These are phyloP conservation scores for Tanytarsus gracilentus DNA, from an alignment of 2,888 invertebrate genomes.

Conservation along the genomic window DNA sequence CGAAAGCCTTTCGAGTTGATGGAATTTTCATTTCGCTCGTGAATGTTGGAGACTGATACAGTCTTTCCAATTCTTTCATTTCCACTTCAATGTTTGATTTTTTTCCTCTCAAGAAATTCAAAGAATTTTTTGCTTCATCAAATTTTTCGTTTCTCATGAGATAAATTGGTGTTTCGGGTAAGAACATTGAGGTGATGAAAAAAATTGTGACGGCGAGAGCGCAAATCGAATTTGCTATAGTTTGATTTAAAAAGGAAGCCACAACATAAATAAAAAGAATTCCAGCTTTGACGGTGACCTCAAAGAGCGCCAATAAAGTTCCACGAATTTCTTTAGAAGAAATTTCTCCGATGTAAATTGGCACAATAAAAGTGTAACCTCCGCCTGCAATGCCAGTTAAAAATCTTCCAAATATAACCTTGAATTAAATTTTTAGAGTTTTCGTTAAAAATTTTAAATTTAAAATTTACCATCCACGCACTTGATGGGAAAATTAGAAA, in stretches of 20 bases:
- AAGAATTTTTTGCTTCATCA: constrained; percentile 9
- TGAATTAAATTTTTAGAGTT: not conserved
- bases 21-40: not conserved
- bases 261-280: not conserved
- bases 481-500: not conserved
- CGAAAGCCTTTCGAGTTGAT: not conserved
- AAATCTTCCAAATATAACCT: constrained; percentile 12
- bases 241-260: not conserved
- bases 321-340: constrained; percentile 19
- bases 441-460: not conserved
- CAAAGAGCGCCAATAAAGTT: not conserved
- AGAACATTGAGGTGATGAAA: not conserved
- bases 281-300: constrained; percentile 1
- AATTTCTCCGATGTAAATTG: constrained; percentile 20
- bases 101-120: not conserved
- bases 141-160: not conserved
- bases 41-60: not conserved
- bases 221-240: not conserved
- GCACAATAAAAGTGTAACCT: not conserved
- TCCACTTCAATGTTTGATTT: not conserved
- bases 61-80: not conserved
- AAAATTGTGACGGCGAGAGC: not conserved
- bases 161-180: constrained; percentile 13
- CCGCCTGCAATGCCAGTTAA: constrained; percentile 1
- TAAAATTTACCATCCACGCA: constrained; percentile 5